A percentile compares a stretch with the other conserved stretches of the same genome.
phyloP scores from a whole-genome alignment of 2,113 vertebrate species.

The Sebastes schlegelii region DNA sequence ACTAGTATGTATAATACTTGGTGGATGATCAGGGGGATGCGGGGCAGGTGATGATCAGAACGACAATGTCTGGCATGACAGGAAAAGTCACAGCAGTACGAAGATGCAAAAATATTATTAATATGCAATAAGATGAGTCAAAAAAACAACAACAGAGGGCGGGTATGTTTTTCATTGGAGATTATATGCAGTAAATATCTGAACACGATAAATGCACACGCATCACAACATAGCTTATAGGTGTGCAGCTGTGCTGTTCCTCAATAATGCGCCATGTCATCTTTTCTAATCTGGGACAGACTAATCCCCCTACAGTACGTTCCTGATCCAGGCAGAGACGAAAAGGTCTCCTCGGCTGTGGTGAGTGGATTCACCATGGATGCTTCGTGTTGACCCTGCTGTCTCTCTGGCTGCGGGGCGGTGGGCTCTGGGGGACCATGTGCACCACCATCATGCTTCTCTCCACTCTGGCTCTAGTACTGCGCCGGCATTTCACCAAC shows the following conservation, averaged over 20 bases:
- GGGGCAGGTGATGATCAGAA: constrained; percentile 3
- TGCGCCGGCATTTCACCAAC: constrained; percentile 70
- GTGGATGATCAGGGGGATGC: neutral
- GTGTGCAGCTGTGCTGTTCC: constrained; percentile 18
- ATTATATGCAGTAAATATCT: constrained; percentile 18
- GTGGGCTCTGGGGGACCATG: constrained; percentile 62
- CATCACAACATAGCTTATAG: constrained; percentile 38
- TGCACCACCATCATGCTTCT: constrained; percentile 84
- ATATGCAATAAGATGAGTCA: neutral
- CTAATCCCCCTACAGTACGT: constrained; percentile 68
- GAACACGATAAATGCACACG: constrained; percentile 28
- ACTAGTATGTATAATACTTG: neutral
- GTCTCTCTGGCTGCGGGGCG: constrained; percentile 18
- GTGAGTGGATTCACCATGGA: constrained; percentile 22
- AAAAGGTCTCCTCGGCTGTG: constrained; percentile 21
- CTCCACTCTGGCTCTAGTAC: constrained; percentile 76
- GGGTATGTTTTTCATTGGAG: neutral
- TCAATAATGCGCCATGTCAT: constrained; percentile 59
- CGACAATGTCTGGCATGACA: neutral
- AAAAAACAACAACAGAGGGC: neutral
- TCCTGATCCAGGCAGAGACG: constrained; percentile 50
- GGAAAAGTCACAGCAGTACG: neutral
- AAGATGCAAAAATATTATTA: neutral
- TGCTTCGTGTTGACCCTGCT: constrained; percentile 36
- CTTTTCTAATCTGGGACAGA: constrained; percentile 74